Percentiles rank a stretch among this genome's conserved stretches.
These are phyloP conservation scores for Eilema caniola DNA, from an alignment of 2,888 invertebrate genomes.

Conservation along the genomic window DNA sequence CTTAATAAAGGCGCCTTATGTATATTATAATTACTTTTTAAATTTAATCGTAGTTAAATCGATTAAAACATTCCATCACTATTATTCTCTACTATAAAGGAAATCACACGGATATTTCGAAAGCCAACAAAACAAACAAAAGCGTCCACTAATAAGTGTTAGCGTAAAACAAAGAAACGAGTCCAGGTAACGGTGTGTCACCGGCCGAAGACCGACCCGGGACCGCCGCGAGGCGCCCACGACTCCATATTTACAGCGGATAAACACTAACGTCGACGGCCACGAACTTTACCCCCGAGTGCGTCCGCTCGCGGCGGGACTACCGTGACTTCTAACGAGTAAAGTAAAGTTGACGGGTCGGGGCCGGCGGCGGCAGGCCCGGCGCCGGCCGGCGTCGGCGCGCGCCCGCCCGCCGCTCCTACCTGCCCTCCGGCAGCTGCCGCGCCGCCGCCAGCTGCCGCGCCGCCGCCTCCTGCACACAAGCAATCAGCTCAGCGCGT, in stretches of 20 bases:
- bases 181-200: slow-evolving; percentile 61
- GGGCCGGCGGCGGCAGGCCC: slow-evolving; percentile 43
- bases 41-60: slow-evolving; percentile 65
- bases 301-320: slow-evolving; percentile 52
- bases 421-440: slow-evolving; percentile 81
- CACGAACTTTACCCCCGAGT: too few relatives aligned
- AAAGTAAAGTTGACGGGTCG: too few relatives aligned
- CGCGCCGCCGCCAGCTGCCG: slow-evolving; percentile 65
- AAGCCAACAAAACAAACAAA: slow-evolving; percentile 84
- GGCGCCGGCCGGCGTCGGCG: slow-evolving; percentile 43
- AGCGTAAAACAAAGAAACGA: slow-evolving; percentile 73
- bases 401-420: slow-evolving; percentile 63
- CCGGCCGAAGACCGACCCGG: slow-evolving; percentile 46
- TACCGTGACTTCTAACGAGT: slow-evolving; percentile 67
- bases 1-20: slow-evolving; percentile 44
- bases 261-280: slow-evolving; percentile 57
- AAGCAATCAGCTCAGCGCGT: slow-evolving; percentile 9
- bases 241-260: slow-evolving; percentile 65
- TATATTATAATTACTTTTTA: slow-evolving; percentile 40
- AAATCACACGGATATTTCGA: slow-evolving; percentile 84
- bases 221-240: slow-evolving; percentile 49
- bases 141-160: slow-evolving; percentile 81
- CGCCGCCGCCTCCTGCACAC: slow-evolving; percentile 58
- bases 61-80: slow-evolving; percentile 82
- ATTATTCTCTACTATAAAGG: slow-evolving; percentile 76